Conservation (phyloP, 2,113 vertebrate species). For the Bambusicola thoracicus region DNA sequence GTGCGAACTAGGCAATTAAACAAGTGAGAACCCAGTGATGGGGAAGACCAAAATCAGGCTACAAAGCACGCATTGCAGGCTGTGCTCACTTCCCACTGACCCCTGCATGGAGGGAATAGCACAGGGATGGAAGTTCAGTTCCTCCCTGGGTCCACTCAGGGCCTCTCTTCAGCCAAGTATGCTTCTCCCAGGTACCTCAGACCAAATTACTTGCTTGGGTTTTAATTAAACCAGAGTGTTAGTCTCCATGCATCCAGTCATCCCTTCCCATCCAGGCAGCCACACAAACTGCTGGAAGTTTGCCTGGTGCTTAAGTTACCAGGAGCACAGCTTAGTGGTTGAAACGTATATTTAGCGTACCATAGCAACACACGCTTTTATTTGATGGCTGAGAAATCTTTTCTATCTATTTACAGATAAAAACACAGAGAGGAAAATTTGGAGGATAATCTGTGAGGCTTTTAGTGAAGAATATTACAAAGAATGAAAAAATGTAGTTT, state of each 20-base stretch:
- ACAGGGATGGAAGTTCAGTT: neutral
- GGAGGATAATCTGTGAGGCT: neutral
- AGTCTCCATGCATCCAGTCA: rapidly evolving
- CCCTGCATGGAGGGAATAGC: neutral
- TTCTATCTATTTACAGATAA: neutral
- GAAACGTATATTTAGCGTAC: neutral
- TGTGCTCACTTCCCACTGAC: neutral
- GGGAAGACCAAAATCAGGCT: neutral
- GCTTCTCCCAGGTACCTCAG: neutral
- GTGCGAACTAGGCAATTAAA: no score
- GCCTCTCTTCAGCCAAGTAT: neutral
- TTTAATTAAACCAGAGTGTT: neutral
- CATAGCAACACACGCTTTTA: neutral
- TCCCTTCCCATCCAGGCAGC: neutral
- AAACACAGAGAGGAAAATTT: neutral
- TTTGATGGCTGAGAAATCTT: neutral
- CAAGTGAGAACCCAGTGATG: neutral
- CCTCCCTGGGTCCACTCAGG: neutral
- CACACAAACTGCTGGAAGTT: neutral
- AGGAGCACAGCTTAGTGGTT: neutral
- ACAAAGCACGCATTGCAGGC: neutral
- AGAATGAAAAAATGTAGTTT: neutral
- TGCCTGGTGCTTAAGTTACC: neutral
- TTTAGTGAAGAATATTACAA: neutral
- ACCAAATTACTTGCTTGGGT: neutral